These are phyloP conservation scores for Archaeoteleia sp. DNA, from an alignment of 2,888 invertebrate genomes.

Conservation along the genomic window DNA sequence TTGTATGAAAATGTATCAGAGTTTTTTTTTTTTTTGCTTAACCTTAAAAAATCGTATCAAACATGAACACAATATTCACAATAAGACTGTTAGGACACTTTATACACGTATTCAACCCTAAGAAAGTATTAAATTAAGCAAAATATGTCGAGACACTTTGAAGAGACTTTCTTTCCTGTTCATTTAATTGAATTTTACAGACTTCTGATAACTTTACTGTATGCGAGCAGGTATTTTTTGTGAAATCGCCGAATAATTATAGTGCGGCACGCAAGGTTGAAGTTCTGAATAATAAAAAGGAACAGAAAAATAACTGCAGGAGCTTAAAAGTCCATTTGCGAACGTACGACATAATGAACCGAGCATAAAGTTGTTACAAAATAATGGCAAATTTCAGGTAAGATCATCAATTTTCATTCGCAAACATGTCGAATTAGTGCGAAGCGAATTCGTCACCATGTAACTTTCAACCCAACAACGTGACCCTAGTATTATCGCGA, in stretches of 20 bases:
- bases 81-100: too few species aligned
- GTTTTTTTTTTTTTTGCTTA: too few species aligned
- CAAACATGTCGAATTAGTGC: background rate
- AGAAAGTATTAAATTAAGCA: too few species aligned
- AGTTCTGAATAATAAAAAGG: constrained; percentile 46
- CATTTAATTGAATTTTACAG: constrained; percentile 35
- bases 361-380: constrained; percentile 2
- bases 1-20: too few species aligned
- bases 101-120: too few species aligned
- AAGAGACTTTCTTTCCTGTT: constrained; percentile 37
- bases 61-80: too few species aligned
- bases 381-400: background rate
- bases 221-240: constrained; percentile 6
- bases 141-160: constrained; percentile 43
- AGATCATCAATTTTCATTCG: constrained; percentile 1
- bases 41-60: too few species aligned
- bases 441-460: background rate
- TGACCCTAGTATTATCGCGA: too few species aligned
- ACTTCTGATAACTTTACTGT: constrained; percentile 50
- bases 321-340: constrained; percentile 24
- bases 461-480: too few species aligned
- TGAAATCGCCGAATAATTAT: constrained; percentile 43
- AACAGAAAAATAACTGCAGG: constrained; percentile 29
- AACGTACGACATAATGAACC: background rate
- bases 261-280: constrained; percentile 39